These are phyloP conservation scores for Neelides sp. DNA, from an alignment of 1,140 invertebrate genomes.

Conservation along the genomic window DNA sequence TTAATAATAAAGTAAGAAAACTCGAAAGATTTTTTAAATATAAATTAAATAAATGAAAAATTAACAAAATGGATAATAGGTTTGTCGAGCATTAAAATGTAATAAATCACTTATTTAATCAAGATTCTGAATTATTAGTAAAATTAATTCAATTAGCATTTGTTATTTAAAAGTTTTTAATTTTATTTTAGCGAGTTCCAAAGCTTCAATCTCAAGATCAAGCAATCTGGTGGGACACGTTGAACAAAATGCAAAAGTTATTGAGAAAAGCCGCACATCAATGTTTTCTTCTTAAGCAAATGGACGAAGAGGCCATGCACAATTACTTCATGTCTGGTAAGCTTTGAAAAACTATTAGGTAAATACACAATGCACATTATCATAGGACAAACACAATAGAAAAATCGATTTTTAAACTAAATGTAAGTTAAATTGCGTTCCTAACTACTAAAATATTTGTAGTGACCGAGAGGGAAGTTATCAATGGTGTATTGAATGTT, in stretches of 20 bases:
- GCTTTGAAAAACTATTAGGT: not conserved
- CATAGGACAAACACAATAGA: not conserved
- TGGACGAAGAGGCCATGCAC: conserved; percentile 86
- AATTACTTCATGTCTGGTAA: conserved; percentile 97
- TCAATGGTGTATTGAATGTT: conserved; percentile 84
- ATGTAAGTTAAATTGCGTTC: not conserved
- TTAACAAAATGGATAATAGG: not conserved
- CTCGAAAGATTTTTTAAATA: not conserved
- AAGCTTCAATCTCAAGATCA: conserved; percentile 92
- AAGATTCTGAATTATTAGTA: not conserved
- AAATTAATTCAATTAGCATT: not conserved
- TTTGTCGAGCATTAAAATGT: not conserved
- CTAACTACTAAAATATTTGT: conserved; percentile 35
- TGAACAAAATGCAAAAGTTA: conserved; percentile 87
- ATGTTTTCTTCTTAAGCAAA: conserved; percentile 66
- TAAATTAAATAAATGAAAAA: not conserved
- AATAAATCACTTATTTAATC: not conserved
- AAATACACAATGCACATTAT: no score
- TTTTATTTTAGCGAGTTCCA: conserved; percentile 58
- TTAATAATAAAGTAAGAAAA: conserved; percentile 84
- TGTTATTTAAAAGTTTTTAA: not conserved
- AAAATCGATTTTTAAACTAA: not conserved
- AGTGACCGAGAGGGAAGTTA: conserved; percentile 96
- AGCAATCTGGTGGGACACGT: conserved; percentile 92
- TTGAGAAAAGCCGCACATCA: conserved; percentile 80